Percentiles rank a stretch among this genome's conserved stretches.
Conservation (phyloP, 2,888 invertebrate genomes). For the Trichogramma evanescens region DNA sequence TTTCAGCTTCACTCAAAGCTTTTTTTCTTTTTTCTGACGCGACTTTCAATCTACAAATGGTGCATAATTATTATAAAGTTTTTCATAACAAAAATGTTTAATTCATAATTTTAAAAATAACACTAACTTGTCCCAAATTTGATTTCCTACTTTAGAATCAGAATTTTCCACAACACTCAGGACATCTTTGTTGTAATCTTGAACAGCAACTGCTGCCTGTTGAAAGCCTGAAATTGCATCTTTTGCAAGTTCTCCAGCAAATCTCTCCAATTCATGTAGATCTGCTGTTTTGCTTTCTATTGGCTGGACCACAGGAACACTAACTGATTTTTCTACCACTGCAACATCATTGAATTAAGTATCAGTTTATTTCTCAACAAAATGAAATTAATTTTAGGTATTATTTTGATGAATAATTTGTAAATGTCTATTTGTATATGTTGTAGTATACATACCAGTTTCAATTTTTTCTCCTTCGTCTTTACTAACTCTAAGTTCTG, state of each 20-base stretch:
- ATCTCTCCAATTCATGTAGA: conserved; percentile 54
- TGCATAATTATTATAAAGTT: no score
- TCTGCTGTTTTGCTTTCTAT: conserved; percentile 35
- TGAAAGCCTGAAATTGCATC: conserved; percentile 64
- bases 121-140: conserved; percentile 38
- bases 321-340: no score
- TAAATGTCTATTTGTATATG: neutral
- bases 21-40: conserved; percentile 55
- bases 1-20: conserved; percentile 54
- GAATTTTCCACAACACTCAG: conserved; percentile 34
- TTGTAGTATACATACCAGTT: conserved; percentile 37
- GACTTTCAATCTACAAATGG: conserved; percentile 49
- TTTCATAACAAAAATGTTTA: no score
- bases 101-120: neutral
- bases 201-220: conserved; percentile 55
- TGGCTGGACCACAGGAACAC: conserved; percentile 15
- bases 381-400: no score
- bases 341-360: neutral
- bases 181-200: conserved; percentile 49
- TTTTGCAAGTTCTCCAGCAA: conserved; percentile 53
- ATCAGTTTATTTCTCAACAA: no score
- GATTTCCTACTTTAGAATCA: conserved; percentile 24
- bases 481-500: conserved; percentile 49
- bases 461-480: conserved; percentile 40
- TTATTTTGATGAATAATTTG: neutral